Conservation (phyloP, 2,888 invertebrate species). For the Ophioninae sp. region DNA sequence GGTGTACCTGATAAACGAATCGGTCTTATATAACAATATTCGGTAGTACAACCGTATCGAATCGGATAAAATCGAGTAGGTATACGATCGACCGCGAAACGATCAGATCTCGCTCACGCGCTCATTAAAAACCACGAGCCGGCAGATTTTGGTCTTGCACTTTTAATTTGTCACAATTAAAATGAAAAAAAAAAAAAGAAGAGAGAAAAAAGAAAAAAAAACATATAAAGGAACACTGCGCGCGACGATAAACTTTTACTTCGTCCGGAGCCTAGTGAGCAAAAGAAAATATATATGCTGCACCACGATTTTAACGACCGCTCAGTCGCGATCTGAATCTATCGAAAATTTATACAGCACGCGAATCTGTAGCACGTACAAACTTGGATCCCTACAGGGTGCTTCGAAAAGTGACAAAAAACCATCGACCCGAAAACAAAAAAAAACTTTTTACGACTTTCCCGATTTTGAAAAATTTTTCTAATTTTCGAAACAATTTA, state of each 20-base stretch:
- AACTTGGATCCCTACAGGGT: neutral
- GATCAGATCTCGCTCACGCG: neutral
- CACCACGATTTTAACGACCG: conserved; percentile 31
- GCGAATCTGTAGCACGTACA: conserved; percentile 1
- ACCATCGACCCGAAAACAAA: too few species aligned
- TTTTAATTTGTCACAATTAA: conserved; percentile 20
- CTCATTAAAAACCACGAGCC: neutral
- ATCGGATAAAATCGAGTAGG: neutral
- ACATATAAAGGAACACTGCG: neutral
- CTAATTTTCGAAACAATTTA: too few species aligned
- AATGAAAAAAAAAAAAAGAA: neutral
- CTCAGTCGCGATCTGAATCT: conserved; percentile 33
- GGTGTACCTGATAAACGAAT: neutral
- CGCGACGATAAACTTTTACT: conserved; percentile 12
- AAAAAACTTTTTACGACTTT: too few species aligned
- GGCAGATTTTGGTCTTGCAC: neutral
- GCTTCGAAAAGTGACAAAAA: neutral
- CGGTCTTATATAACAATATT: neutral
- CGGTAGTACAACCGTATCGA: neutral
- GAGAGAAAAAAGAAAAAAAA: neutral
- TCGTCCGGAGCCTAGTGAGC: neutral
- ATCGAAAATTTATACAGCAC: conserved; percentile 33
- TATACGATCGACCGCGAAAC: neutral
- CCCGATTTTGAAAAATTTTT: too few species aligned
- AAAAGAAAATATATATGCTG: conserved; percentile 6